Base-by-base conservation (phyloP, 2,113 vertebrate genomes). In the Sitta europaea region DNA sequence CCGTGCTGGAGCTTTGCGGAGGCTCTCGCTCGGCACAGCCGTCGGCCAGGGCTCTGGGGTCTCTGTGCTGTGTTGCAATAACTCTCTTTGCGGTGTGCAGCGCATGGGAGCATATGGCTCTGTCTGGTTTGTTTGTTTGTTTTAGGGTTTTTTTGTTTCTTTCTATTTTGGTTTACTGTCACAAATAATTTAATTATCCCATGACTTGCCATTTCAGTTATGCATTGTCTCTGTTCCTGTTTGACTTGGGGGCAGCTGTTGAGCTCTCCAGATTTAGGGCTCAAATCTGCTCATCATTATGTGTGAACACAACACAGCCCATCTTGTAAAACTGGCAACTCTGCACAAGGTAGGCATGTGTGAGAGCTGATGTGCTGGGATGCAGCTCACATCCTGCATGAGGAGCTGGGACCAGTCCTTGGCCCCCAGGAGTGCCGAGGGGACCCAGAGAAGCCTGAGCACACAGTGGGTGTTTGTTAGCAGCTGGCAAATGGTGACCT, bases 141-240 rank as follows among this genome's bases (percentile, higher is more conserved):
- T 97, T 97, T 95, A 96, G 88, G 31, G 5, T 15, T 86, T 96
- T 97, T 96, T 97, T 96, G 89, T 96, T 97, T 96, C 96, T 96
- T 97, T 97, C 96, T 97, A 97, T 97, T 97, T 97, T 96, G 91
- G 96, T 97, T 96, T 94, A 96, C 94, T 97, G 97, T 97, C 95
- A 95, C 97, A 97, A 97, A 97, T 97, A 97, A 97, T 97, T 97
- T 95, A 95, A 97, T 97, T 97, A 97, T 97, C 94, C 92, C 86
- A 67, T 97, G 96, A 95, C 85, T 97, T 92, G 94, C 96, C 92
- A 70, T 97, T 97, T 97, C 95, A 97, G 96, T 96, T 97, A 95
- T 96, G 96, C 96, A 97, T 97, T 97, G 96, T 97, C 96, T 97
- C 83, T 96, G 82, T 97, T 97, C 93, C 95, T 95, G 95, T 97